phyloP scores from a whole-genome alignment of 2,888 invertebrate species.

The Invenusta paracnida region DNA sequence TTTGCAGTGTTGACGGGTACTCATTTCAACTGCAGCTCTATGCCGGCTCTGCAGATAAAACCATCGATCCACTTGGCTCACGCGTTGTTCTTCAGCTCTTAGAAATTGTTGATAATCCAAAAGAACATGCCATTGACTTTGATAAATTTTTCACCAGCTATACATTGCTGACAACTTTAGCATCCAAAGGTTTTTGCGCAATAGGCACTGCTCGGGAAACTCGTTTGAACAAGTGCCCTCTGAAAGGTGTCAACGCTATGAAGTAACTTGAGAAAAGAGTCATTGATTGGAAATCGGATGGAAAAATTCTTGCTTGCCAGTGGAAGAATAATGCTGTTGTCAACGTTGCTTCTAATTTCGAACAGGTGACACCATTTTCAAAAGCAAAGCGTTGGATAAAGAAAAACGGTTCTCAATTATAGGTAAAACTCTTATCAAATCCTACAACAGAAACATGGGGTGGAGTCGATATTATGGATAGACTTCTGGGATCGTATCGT shows the following conservation, averaged over 20 bases:
- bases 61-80: background rate
- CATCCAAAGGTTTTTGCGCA: background rate
- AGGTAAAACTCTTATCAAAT: background rate
- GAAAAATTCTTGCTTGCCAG: background rate
- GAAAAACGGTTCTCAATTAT: background rate
- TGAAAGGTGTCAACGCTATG: background rate
- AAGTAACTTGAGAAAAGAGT: background rate
- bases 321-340: background rate
- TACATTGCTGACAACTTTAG: background rate
- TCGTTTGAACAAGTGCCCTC: background rate
- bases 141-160: background rate
- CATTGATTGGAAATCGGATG: background rate
- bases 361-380: background rate
- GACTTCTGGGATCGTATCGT: background rate
- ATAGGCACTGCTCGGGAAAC: background rate
- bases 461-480: background rate
- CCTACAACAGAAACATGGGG: background rate
- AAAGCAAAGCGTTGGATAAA: background rate
- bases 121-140: background rate
- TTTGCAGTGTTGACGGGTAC: background rate
- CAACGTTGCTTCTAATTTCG: background rate
- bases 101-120: background rate
- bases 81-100: background rate
- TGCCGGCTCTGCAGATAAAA: background rate
- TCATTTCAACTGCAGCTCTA: background rate